A percentile compares a stretch with the other conserved stretches of the same genome.
phyloP scores from a whole-genome alignment of 2,113 vertebrate genomes.

The Crotalus horridus region DNA sequence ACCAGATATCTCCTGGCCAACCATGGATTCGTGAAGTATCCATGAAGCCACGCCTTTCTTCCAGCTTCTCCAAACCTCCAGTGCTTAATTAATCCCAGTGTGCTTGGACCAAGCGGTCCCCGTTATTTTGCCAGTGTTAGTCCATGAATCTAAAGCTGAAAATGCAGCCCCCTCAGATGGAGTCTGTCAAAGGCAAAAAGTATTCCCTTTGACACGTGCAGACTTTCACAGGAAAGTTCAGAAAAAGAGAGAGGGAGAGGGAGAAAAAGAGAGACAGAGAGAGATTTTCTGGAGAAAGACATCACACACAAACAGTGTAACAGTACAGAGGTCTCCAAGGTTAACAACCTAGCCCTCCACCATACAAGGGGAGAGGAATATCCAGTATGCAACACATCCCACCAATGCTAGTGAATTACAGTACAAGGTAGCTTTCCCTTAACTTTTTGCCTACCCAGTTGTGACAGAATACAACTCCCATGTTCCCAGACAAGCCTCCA shows the following conservation, averaged over 20 bases:
- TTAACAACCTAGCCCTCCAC: not conserved
- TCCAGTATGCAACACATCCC: not conserved
- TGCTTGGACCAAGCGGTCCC: not conserved
- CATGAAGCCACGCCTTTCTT: not conserved
- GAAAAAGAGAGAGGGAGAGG: not conserved
- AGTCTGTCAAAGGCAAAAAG: not conserved
- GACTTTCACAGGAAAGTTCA: not conserved
- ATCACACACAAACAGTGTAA: not conserved
- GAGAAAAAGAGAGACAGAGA: not conserved
- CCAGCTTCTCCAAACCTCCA: constrained; percentile 25
- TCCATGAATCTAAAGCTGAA: not conserved
- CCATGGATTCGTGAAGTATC: not conserved
- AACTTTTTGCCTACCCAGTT: not conserved
- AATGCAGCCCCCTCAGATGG: not conserved
- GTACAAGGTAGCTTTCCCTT: not conserved
- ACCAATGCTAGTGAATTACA: not conserved
- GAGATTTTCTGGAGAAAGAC: not conserved
- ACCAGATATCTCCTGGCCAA: not conserved
- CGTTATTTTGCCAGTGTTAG: constrained; percentile 25
- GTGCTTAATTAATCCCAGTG: constrained; percentile 28
- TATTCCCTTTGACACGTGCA: too few species aligned
- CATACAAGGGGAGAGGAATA: not conserved
- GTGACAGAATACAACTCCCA: not conserved
- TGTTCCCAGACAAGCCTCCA: not conserved
- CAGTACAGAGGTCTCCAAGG: not conserved